Base-by-base conservation (phyloP, 2,797 vertebrate genomes). In the Halcyon smyrnensis region DNA sequence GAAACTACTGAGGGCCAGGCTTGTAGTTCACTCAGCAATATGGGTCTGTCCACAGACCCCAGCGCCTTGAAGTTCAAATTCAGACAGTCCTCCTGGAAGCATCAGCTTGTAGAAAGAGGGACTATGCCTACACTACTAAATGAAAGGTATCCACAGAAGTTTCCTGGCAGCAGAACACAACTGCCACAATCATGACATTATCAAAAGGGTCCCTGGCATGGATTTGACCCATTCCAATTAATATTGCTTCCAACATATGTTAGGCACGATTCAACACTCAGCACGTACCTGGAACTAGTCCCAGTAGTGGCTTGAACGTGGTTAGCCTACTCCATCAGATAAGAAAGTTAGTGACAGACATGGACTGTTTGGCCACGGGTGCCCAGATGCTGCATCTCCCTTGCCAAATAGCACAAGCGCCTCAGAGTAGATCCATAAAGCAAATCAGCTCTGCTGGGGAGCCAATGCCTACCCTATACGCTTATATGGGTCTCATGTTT, bases 401-500 rank as follows among this genome's bases (percentile, higher is more conserved):
- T 51, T 19, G 3, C 5, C 48, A 73, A 57, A 34, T 1, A 57
- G 24, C 4, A 0, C 46, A 63, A 63, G n/a, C 16, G 37, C 5
- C 24, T 63, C 24, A 7, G 19, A 51, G 20, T 11, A 64, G 16
- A 46, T 20, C 60, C 30, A 54, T 8, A 57, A 9, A 63, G 30
- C 7, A 71, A 68, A 67, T 30, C 27, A 59, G 34, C 11, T 63
- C 48, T 57, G 12, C 37, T 51, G 15, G 19, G 54, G 9, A 51
- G 16, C 2, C 56, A 20, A 1, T 12, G 7, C 5, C 76, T 53
- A 54, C 7, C 3, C 59, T 56, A 21, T 7, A 50, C 11, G 12
- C 23, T 53, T 65, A 18, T 1, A 43, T 7, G 11, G 9, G 14
- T 75, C 36, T 39, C 3, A 2, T 0, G 0, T 50, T 27, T 45